Base-by-base conservation (phyloP, 2,888 invertebrate species). In the Parnassius smintheus region DNA sequence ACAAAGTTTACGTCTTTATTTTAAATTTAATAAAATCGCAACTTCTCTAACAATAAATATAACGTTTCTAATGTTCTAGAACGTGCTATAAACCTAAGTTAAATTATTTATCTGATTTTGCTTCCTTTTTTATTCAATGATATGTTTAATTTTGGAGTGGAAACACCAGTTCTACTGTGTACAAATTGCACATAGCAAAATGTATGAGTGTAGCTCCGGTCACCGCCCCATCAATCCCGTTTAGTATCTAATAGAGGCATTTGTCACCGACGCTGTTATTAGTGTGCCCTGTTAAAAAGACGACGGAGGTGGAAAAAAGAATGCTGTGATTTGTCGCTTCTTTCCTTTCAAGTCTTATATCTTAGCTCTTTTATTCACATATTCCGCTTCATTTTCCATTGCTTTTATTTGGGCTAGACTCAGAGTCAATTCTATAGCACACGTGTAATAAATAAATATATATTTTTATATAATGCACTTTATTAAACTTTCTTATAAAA, bases 231-330 rank as follows among this genome's bases (percentile, higher is more conserved):
- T 88, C 86, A 83, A 86, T 88, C 81, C 75, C 75, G 77, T 75
- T 87, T 88, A 87, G 70, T 72, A 71, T 70, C 71, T 87, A 88
- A 87, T 86, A 78, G 85, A 77, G 68, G 63, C 77, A 18, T 85
- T 84, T 80, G 78, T 84, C 83, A 82, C 75, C 65, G 73, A 69
- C 68, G 46, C 67, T 69, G 70, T 72, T 75, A 75, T 74, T 73
- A 72, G 70, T 58, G 62, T 44, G 22, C n/a, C 50, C 57, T 44
- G 65, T 52, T 44, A 58, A 65, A 65, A 65, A 65, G 60, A 42
- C 50, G 55, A 53, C 54, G 59, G 63, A 46, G 22, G 51, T 56
- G 42, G 41, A 52, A 51, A 62, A 51, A 61, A 41, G 35, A 58
- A 58, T 44, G 12, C 10, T 53, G 9, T 13, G 53, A 59, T 59